Percentiles rank a stretch among this genome's conserved stretches.
Conservation (phyloP, 2,797 vertebrate genomes). For the Phylloscopus collybita region DNA sequence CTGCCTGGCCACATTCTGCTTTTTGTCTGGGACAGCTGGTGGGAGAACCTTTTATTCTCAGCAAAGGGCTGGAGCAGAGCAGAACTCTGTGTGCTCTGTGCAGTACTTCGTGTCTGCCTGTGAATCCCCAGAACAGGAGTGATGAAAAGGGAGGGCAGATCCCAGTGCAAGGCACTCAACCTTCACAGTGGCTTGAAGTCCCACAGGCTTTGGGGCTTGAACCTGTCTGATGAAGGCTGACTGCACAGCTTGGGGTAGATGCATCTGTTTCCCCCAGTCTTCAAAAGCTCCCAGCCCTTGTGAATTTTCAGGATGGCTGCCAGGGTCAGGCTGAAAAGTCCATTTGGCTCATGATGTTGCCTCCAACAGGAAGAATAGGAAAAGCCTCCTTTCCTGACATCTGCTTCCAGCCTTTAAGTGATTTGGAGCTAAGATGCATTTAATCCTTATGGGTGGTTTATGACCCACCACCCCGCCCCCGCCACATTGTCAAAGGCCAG, state of each 20-base stretch:
- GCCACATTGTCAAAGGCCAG: not conserved
- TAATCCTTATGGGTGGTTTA: not conserved
- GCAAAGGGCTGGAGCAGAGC: not conserved
- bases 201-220: not conserved
- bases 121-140: not conserved
- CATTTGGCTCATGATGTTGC: not conserved
- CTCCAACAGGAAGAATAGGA: not conserved
- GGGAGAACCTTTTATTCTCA: not conserved
- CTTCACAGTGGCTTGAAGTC: not conserved
- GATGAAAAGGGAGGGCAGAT: not conserved
- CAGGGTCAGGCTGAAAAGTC: not conserved
- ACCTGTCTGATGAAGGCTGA: not conserved
- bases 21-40: not conserved
- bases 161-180: not conserved
- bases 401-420: not conserved
- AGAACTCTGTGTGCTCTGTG: not conserved
- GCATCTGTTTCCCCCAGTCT: not conserved
- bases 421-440: not conserved
- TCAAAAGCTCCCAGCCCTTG: not conserved
- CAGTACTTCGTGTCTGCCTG: not conserved
- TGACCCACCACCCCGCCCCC: rapidly evolving
- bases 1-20: not conserved
- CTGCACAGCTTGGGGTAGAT: not conserved
- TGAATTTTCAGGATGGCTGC: not conserved
- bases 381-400: not conserved